Conservation (phyloP, 2,113 vertebrate genomes). For the Hydrolagus affinis region DNA sequence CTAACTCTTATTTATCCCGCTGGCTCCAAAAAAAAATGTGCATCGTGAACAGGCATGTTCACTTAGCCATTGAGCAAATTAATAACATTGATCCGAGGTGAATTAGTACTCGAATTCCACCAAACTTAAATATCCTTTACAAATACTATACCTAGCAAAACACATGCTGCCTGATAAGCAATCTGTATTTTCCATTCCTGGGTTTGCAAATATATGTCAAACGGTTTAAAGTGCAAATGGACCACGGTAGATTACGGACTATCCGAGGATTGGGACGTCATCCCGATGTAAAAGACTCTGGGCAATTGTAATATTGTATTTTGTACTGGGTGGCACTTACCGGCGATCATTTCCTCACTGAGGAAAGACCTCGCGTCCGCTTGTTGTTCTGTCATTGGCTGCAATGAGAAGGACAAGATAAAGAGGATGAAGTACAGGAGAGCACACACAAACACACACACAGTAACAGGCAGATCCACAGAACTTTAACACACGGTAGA, state of each 20-base stretch:
- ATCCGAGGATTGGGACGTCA: fast-evolving
- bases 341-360: conserved; percentile 94
- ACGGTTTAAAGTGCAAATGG: neutral
- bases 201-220: neutral
- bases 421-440: neutral
- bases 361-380: conserved; percentile 90
- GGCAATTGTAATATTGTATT: no score
- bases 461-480: neutral
- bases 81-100: neutral
- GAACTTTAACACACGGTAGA: no score
- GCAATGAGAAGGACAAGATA: conserved; percentile 44
- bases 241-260: neutral
- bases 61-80: neutral
- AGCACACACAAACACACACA: neutral
- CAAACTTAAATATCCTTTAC: neutral
- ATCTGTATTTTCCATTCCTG: neutral
- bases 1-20: no score
- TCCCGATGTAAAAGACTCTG: fast-evolving
- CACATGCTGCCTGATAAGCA: neutral
- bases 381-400: conserved; percentile 82
- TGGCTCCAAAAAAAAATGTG: no score
- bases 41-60: no score
- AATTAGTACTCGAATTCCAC: neutral
- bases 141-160: neutral
- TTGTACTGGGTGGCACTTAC: conserved; percentile 53